These are phyloP conservation scores for Eufriesea mexicana DNA, from an alignment of 1,140 invertebrate genomes.

Conservation along the genomic window DNA sequence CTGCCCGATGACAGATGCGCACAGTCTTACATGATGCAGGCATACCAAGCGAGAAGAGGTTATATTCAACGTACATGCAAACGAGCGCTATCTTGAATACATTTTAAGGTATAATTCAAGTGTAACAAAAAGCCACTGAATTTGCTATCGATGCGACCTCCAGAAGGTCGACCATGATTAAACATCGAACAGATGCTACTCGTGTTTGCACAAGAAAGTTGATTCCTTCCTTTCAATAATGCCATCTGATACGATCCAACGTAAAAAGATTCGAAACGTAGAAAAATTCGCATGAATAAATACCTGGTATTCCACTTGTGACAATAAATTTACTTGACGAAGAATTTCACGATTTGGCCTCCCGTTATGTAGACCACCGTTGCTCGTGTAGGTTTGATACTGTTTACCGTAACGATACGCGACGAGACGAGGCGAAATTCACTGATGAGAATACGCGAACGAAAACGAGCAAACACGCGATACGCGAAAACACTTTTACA, in stretches of 20 bases:
- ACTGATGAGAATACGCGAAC: constrained; percentile 18
- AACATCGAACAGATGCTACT: constrained; percentile 38
- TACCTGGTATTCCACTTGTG: constrained; percentile 45
- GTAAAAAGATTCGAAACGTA: neutral
- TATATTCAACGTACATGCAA: neutral
- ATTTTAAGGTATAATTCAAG: neutral
- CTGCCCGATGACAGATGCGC: constrained; percentile 1
- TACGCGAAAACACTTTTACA: constrained; percentile 1
- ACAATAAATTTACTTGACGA: constrained; percentile 32
- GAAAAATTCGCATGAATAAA: constrained; percentile 28
- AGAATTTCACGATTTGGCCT: neutral
- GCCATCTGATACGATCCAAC: constrained; percentile 2
- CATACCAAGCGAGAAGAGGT: constrained; percentile 40
- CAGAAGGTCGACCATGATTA: constrained; percentile 37
- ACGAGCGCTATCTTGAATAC: neutral
- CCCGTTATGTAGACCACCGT: neutral
- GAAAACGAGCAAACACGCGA: constrained; percentile 7
- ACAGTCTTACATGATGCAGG: no score
- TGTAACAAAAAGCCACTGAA: neutral
- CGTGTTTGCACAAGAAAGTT: constrained; percentile 40
- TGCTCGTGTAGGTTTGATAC: neutral
- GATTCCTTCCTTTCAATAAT: neutral
- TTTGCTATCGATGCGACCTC: constrained; percentile 1
- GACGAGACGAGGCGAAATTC: neutral
- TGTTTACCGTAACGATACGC: neutral